Conservation (phyloP, 2,888 invertebrate species). For the Syrphus vitripennis region DNA sequence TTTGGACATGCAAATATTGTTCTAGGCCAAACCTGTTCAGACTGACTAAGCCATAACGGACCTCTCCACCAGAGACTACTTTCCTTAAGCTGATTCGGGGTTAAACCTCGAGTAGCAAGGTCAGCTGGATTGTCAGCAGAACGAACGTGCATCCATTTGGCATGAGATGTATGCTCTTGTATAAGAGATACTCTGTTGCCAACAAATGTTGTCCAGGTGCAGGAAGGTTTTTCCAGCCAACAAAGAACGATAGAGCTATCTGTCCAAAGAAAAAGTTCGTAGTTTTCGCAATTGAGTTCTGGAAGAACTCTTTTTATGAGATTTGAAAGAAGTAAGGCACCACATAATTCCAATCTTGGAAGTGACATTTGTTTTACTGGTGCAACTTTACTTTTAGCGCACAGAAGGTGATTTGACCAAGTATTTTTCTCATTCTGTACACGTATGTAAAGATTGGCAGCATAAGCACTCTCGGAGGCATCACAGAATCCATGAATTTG, state of each 20-base stretch:
- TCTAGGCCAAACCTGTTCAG: not conserved
- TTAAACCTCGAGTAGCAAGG: constrained; percentile 6
- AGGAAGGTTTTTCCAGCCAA: constrained; percentile 16
- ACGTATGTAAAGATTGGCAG: not conserved
- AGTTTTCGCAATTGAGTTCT: not conserved
- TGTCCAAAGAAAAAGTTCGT: not conserved
- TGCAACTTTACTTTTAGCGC: not conserved
- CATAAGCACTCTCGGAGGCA: not conserved
- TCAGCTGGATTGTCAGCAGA: constrained; percentile 4
- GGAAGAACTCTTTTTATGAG: not conserved
- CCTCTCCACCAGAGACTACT: constrained; percentile 9
- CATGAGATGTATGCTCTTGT: constrained; percentile 2
- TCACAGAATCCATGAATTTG: not conserved
- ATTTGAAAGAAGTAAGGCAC: not conserved
- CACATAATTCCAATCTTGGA: not conserved
- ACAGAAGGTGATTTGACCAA: not conserved
- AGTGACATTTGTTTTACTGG: not conserved
- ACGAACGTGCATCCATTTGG: constrained; percentile 15
- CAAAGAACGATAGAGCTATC: constrained; percentile 19
- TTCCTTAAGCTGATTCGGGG: constrained; percentile 3
- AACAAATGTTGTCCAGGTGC: constrained; percentile 10
- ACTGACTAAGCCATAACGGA: not conserved
- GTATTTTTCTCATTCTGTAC: too few relatives aligned
- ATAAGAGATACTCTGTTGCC: constrained; percentile 6
- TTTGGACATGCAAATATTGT: not conserved